Evolutionary conservation across 2,113 vertebrate genomes (phyloP), one percentile per base, ranked within the genome.

Genomic region (Podocnemis expansa): DNA sequence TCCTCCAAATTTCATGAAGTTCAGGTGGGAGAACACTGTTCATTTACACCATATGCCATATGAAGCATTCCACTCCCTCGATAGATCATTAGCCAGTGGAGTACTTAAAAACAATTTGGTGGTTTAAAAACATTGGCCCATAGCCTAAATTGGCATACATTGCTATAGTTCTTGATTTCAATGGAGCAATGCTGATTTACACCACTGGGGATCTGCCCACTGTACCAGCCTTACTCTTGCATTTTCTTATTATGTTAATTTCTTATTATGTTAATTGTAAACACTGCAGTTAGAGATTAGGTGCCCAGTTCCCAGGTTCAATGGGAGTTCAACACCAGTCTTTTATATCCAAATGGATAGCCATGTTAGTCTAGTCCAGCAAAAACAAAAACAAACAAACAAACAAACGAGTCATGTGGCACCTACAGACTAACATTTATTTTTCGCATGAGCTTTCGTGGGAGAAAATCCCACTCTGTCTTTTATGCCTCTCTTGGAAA

Each of bases 401-500:
- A n/a, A n/a, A n/a, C n/a, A n/a, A n/a, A n/a, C n/a, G n/a, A n/a
- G n/a, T n/a, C n/a, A n/a, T n/a, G n/a, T n/a, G n/a, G n/a, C n/a
- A n/a, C n/a, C n/a, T n/a, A n/a, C n/a, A n/a, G n/a, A n/a, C n/a
- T n/a, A n/a, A n/a, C n/a, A n/a, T n/a, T n/a, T n/a, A n/a, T n/a
- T n/a, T n/a, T n/a, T n/a, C n/a, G n/a, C n/a, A n/a, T n/a, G n/a
- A n/a, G n/a, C n/a, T n/a, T n/a, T n/a, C n/a, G n/a, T n/a, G n/a
- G n/a, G n/a, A n/a, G n/a, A n/a, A n/a, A n/a, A n/a, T n/a, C n/a
- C n/a, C n/a, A n/a, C n/a, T n/a, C n/a, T n/a, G n/a, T n/a, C n/a
- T n/a, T 52, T 47, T 51, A 34, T 2, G 4, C 0, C 0, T 31
- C 58, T 34, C 38, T 63, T 73, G 43, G 19, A 41, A 85, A n/a